Percentiles rank a stretch among this genome's conserved stretches.
phyloP scores from a whole-genome alignment of 2,113 vertebrate species.

The Nibea albiflora region DNA sequence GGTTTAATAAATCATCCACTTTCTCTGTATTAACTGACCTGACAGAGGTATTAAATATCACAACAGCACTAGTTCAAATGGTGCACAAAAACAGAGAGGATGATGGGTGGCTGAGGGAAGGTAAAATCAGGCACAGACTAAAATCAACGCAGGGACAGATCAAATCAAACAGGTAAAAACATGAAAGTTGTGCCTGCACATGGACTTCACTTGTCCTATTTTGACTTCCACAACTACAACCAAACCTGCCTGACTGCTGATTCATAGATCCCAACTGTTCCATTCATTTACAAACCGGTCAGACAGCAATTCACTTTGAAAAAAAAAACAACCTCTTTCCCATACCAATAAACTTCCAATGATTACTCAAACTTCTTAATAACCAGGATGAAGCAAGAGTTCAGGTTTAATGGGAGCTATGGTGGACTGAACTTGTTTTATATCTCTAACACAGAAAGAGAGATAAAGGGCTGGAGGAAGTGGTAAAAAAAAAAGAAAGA shows the following conservation, averaged over 20 bases:
- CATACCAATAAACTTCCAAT: not conserved
- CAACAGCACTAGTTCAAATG: slow-evolving; percentile 9
- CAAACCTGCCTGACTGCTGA: not conserved
- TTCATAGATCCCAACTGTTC: slow-evolving; percentile 17
- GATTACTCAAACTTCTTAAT: not conserved
- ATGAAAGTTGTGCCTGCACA: not conserved
- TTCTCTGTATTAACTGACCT: slow-evolving; percentile 26
- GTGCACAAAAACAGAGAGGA: not conserved
- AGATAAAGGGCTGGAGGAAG: not conserved
- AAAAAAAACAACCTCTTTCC: not conserved
- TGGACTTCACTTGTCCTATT: not conserved
- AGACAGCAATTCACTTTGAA: not conserved
- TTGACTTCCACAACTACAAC: not conserved
- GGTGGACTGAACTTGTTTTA: slow-evolving; percentile 31
- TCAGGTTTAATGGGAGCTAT: not conserved
- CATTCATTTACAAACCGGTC: slow-evolving; percentile 59
- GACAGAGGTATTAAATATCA: slow-evolving; percentile 48
- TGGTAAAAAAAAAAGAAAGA: not conserved
- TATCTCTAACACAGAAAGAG: not conserved
- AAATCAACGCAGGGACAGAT: not conserved
- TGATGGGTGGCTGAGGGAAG: slow-evolving; percentile 26
- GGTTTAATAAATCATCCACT: slow-evolving; percentile 31
- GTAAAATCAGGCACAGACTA: too few relatives aligned
- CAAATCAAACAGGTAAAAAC: not conserved
- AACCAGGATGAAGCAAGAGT: not conserved